These are phyloP conservation scores for Neosilurus hyrtlii DNA, from an alignment of 2,797 vertebrate species.

Conservation along the genomic window DNA sequence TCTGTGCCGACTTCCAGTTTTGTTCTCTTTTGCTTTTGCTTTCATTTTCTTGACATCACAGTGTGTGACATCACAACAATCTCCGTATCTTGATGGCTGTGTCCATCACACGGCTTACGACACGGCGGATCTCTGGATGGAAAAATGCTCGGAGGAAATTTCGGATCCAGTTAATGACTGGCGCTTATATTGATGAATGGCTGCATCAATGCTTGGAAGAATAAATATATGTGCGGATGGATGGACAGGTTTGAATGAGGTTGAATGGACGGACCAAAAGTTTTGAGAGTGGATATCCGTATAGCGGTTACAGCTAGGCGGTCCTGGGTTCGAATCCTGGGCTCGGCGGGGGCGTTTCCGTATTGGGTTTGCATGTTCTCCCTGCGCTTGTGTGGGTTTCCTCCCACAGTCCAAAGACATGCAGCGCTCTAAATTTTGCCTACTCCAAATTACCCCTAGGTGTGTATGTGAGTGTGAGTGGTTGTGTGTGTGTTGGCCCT, in stretches of 20 bases:
- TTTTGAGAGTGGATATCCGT: background rate
- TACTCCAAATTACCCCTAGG: too few relatives aligned
- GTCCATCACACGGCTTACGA: background rate
- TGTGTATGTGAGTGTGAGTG: too few relatives aligned
- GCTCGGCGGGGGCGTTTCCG: too few relatives aligned
- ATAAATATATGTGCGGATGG: background rate
- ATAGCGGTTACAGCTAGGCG: background rate
- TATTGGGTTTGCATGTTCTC: too few relatives aligned
- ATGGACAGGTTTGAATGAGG: background rate
- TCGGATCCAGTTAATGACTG: background rate
- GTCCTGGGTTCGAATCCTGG: too few relatives aligned
- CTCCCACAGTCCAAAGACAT: too few relatives aligned
- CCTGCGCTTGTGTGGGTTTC: too few relatives aligned
- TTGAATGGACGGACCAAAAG: background rate
- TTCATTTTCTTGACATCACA: conserved; percentile 4
- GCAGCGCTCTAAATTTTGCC: too few relatives aligned
- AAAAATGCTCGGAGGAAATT: background rate
- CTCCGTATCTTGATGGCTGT: background rate
- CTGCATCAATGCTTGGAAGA: background rate
- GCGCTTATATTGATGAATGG: background rate
- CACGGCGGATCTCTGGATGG: background rate
- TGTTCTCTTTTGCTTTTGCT: background rate
- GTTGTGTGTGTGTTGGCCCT: too few relatives aligned
- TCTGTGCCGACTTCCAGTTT: background rate
- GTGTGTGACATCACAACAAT: background rate